Percentiles rank a stretch among this genome's conserved stretches.
Evolutionary conservation across 2,888 invertebrate genomes (phyloP).

Genomic region (Ectropis crepuscularia): DNA sequence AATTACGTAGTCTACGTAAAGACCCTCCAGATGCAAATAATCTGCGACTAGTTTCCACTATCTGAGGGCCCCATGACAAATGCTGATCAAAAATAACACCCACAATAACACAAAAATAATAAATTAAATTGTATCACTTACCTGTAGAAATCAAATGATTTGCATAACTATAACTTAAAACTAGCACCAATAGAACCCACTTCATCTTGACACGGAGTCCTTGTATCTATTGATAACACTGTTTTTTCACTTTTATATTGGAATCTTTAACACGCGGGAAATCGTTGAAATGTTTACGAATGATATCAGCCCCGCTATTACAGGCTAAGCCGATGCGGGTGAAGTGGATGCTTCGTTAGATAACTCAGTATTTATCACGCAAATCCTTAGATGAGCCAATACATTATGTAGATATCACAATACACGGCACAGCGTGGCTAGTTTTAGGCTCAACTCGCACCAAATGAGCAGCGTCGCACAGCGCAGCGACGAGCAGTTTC

Average conservation of each 20-base stretch:
- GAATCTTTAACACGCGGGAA: conserved; percentile 35
- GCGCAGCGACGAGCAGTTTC: no score
- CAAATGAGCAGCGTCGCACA: no score
- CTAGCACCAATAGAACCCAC: conserved; percentile 54
- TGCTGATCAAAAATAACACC: no score
- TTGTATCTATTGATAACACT: conserved; percentile 46
- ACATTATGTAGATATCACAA: no score
- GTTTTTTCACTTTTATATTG: conserved; percentile 51
- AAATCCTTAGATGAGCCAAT: no score
- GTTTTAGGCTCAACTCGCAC: no score
- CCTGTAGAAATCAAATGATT: conserved; percentile 60
- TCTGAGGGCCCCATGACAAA: no score
- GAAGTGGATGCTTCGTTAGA: conserved; percentile 27
- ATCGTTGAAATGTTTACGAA: conserved; percentile 48
- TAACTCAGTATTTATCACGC: conserved; percentile 34
- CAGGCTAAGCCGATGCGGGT: conserved; percentile 47
- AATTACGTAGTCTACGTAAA: no score
- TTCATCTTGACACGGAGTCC: conserved; percentile 57
- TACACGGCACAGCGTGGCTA: no score
- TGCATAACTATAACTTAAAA: conserved; percentile 55
- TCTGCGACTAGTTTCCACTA: no score
- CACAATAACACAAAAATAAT: no score
- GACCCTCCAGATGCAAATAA: no score
- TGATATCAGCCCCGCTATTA: conserved; percentile 37
- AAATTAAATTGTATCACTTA: conserved; percentile 44